phyloP scores from a whole-genome alignment of 2,113 vertebrate genomes.

The Synodontis membranacea region DNA sequence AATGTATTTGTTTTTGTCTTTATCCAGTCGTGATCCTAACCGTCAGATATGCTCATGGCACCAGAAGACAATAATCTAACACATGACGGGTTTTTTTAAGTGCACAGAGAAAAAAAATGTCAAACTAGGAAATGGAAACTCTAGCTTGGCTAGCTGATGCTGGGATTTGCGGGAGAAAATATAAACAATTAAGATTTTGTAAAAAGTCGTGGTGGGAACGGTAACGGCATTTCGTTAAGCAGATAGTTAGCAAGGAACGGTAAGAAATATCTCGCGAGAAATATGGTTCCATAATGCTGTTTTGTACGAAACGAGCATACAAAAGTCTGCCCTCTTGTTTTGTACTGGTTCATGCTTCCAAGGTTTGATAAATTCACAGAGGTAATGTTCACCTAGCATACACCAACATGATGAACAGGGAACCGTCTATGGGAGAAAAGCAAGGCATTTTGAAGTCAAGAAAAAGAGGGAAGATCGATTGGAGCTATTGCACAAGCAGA shows the following conservation, averaged over 20 bases:
- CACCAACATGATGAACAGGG: neutral
- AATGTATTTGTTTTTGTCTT: neutral
- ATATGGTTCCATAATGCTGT: neutral
- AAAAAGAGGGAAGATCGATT: neutral
- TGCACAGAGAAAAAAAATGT: neutral
- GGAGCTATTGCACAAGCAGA: neutral
- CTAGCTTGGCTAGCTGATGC: neutral
- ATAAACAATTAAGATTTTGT: neutral
- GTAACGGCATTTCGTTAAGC: neutral
- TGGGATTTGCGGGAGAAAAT: neutral
- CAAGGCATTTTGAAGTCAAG: neutral
- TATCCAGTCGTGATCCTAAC: neutral
- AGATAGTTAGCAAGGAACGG: neutral
- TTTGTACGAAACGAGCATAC: neutral
- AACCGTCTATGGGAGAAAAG: neutral
- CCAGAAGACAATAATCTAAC: neutral
- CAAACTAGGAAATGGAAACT: neutral
- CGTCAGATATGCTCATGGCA: neutral
- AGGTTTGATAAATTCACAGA: too few relatives aligned
- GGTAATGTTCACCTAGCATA: neutral
- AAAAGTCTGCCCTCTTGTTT: too few relatives aligned
- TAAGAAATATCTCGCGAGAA: neutral
- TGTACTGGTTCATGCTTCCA: too few relatives aligned
- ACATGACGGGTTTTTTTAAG: too few relatives aligned
- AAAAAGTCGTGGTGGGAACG: neutral